These are phyloP conservation scores for Zoanthus sociatus DNA, from an alignment of 92 coral and sea anemone genomes.

Conservation along the genomic window DNA sequence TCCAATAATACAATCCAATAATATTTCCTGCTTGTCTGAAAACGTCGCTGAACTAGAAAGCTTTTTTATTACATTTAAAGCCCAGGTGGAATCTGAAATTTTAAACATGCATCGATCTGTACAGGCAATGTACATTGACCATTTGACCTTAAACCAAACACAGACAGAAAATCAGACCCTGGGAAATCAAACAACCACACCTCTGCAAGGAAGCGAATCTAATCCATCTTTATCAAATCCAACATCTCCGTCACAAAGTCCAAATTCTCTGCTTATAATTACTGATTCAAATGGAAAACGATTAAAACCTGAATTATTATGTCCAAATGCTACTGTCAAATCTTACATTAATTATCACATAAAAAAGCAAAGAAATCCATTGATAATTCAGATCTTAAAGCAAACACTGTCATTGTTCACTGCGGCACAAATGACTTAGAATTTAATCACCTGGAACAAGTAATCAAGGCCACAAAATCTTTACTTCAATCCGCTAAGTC, in stretches of 20 bases:
- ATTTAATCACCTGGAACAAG: too few relatives aligned
- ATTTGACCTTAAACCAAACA: not conserved
- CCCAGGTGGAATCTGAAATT: slow-evolving; percentile 23
- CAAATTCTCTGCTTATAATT: slow-evolving; percentile 2
- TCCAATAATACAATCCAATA: not conserved
- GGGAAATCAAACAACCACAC: slow-evolving; percentile 7
- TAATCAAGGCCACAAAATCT: too few relatives aligned
- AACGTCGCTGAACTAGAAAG: slow-evolving; percentile 19
- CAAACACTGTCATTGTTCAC: slow-evolving; percentile 12
- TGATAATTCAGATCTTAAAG: not conserved
- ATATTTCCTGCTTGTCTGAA: slow-evolving; percentile 4
- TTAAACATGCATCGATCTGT: slow-evolving; percentile 12
- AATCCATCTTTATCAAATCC: not conserved
- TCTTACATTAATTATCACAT: not conserved
- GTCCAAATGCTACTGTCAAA: slow-evolving; percentile 27
- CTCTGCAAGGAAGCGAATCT: not conserved
- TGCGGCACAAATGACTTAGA: slow-evolving; percentile 7
- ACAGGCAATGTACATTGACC: slow-evolving; percentile 4
- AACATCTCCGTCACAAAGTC: not conserved
- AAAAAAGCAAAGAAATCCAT: slow-evolving; percentile 5
- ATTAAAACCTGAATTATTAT: slow-evolving; percentile 12
- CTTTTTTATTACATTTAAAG: slow-evolving; percentile 24
- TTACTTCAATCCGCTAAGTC: slow-evolving; percentile 2
- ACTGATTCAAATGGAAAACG: slow-evolving; percentile 46
- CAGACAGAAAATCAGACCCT: not conserved